phyloP scores from a whole-genome alignment of 1,140 invertebrate species.

The Epicauta chinensis region DNA sequence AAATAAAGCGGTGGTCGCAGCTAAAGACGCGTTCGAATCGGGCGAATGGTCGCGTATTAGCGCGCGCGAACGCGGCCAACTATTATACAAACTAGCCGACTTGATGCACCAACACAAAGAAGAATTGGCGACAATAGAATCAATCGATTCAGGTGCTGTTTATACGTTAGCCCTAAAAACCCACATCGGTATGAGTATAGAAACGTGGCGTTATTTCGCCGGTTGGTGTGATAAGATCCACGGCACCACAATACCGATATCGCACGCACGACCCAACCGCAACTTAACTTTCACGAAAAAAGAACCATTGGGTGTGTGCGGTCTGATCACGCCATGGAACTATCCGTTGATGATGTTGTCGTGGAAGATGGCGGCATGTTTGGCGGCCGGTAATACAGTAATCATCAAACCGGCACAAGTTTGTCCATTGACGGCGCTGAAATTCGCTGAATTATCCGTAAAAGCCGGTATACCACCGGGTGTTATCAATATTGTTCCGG shows the following conservation, averaged over 20 bases:
- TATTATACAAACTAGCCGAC: conserved; percentile 77
- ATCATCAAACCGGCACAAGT: conserved; percentile 94
- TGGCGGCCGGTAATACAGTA: conserved; percentile 89
- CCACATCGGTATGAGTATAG: conserved; percentile 90
- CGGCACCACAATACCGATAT: conserved; percentile 86
- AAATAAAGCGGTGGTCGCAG: conserved; percentile 77
- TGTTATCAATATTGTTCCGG: conserved; percentile 90
- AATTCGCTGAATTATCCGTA: conserved; percentile 84
- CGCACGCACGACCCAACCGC: conserved; percentile 80
- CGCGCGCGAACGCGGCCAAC: conserved; percentile 68
- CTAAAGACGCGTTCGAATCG: conserved; percentile 77
- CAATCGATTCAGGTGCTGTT: conserved; percentile 89
- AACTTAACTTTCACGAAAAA: conserved; percentile 83
- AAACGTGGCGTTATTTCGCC: conserved; percentile 88
- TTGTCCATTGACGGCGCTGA: conserved; percentile 84
- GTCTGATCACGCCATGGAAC: conserved; percentile 95
- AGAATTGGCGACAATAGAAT: conserved; percentile 89
- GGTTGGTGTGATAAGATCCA: conserved; percentile 95
- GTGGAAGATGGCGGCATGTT: conserved; percentile 96
- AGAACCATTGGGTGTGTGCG: conserved; percentile 90
- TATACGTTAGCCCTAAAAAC: conserved; percentile 94
- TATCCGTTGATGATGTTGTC: conserved; percentile 97
- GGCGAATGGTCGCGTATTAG: conserved; percentile 88
- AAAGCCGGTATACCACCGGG: conserved; percentile 87
- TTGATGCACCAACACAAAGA: conserved; percentile 91